Percentiles rank a stretch among this genome's conserved stretches.
These are phyloP conservation scores for Poecile montanus DNA, from an alignment of 2,797 vertebrate genomes.

Conservation along the genomic window DNA sequence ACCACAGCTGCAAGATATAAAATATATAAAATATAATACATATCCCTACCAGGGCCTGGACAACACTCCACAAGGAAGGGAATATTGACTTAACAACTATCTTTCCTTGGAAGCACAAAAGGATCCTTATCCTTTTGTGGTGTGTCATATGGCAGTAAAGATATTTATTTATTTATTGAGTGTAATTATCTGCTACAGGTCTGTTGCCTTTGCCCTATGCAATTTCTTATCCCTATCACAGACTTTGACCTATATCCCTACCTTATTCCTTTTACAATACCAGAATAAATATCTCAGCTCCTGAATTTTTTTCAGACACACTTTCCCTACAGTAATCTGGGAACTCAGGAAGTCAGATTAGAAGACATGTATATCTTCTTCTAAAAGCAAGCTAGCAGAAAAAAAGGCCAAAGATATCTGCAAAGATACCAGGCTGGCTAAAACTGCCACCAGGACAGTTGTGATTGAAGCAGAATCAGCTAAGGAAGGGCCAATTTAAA, in stretches of 20 bases:
- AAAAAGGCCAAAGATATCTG: neutral
- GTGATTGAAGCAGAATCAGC: accelerated
- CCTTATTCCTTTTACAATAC: neutral
- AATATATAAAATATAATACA: neutral
- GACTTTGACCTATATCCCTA: neutral
- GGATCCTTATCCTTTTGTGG: neutral
- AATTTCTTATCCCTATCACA: neutral
- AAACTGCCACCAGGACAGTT: neutral
- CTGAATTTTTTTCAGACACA: neutral
- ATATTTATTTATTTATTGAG: slow-evolving; percentile 45
- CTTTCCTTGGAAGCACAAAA: neutral
- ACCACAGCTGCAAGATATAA: neutral
- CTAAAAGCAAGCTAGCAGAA: neutral
- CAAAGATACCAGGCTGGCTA: neutral
- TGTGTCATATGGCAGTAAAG: neutral
- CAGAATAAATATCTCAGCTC: neutral
- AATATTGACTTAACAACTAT: neutral
- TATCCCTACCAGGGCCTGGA: neutral
- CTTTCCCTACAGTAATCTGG: neutral
- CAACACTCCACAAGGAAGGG: neutral
- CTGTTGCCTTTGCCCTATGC: neutral
- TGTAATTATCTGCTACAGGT: neutral
- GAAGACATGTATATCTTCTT: neutral
- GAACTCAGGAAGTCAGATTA: neutral
- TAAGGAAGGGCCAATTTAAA: neutral